Percentiles rank a stretch among this genome's conserved stretches.
Conservation (phyloP, 2,113 vertebrate genomes). For the Elephantulus edwardii region DNA sequence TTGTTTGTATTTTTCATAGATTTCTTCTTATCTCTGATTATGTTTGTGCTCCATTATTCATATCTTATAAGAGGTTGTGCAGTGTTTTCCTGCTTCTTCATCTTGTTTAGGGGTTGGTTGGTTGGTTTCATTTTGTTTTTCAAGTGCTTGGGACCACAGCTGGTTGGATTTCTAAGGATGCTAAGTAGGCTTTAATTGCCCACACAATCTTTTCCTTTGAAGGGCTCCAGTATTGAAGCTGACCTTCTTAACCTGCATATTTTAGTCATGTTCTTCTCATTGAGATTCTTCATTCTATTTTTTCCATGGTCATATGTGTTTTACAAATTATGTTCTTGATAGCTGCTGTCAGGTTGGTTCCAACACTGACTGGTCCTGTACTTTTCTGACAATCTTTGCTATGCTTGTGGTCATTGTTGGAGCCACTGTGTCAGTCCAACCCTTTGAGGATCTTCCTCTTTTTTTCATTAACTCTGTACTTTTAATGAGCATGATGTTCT, state of each 20-base stretch:
- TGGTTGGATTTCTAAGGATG: neutral
- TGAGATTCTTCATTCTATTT: neutral
- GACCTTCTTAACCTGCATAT: neutral
- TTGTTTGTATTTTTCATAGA: neutral
- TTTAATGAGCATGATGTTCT: too few relatives aligned
- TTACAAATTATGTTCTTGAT: neutral
- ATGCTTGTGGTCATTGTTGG: too few relatives aligned
- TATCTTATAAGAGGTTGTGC: neutral
- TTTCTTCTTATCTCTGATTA: constrained; percentile 31
- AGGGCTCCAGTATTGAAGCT: neutral
- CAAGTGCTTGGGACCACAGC: neutral
- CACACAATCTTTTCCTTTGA: neutral
- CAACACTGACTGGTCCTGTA: too few relatives aligned
- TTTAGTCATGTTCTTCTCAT: neutral
- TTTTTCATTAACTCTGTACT: too few relatives aligned
- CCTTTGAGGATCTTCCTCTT: too few relatives aligned
- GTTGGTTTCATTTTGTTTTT: neutral
- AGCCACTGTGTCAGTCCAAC: too few relatives aligned
- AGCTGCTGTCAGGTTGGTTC: neutral
- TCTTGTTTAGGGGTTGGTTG: neutral
- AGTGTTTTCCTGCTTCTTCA: neutral
- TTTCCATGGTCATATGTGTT: neutral
- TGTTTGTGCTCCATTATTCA: neutral
- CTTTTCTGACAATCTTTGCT: too few relatives aligned
- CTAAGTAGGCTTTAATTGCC: neutral